Base-by-base conservation (phyloP, 35 echinoderm and acorn worm genomes). In the Stichopus chloronotus region DNA sequence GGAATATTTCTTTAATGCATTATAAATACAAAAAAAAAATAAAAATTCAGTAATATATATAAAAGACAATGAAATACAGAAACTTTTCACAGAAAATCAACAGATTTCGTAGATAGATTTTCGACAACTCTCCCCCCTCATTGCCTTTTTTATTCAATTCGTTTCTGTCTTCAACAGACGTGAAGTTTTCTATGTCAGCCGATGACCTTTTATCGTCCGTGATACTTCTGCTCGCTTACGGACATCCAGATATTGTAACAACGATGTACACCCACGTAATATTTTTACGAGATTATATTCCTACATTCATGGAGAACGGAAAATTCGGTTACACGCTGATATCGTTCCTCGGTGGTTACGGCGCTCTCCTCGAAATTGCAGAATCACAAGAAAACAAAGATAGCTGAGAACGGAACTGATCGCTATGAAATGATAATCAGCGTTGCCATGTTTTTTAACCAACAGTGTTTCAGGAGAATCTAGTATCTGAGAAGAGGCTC, bases 241-340 rank as follows among this genome's bases (percentile, higher is more conserved):
- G 87, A 8, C 87, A 89, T 63, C 59, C 21, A 9, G 87, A 89
- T 14, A 89, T 89, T 72, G 87, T 89, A 72, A 54, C 87, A 52
- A 21, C 87, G 17, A 89, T 63, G 57, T 89, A 89, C 87, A 89
- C 24, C 57, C 57, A 89, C 30, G 8, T 89, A 7, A 54, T 89
- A 23, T 89, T 89, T 16, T 43, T 89, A 6, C 87, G 59, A 8
- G 87, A 89, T 61, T 89, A 89, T 7, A 89, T 89, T 72, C 87
- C 87, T 7, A 60, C 87, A 72, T 89, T 89, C n/a, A 89, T 89
- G 87, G 87, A 89, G 6, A 89, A 89, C 65, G 87, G 87, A 53
- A 89, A 89, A 17, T 89, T 89, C 22, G 87, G 87, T 13, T 89
- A 89, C 87, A 89, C 87, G 1, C 23, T 89, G 25, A 71, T 63